Percentiles rank a stretch among this genome's conserved stretches.
These are phyloP conservation scores for Caenorhabditis sp. DNA, from an alignment of 2,888 invertebrate genomes.

Conservation along the genomic window DNA sequence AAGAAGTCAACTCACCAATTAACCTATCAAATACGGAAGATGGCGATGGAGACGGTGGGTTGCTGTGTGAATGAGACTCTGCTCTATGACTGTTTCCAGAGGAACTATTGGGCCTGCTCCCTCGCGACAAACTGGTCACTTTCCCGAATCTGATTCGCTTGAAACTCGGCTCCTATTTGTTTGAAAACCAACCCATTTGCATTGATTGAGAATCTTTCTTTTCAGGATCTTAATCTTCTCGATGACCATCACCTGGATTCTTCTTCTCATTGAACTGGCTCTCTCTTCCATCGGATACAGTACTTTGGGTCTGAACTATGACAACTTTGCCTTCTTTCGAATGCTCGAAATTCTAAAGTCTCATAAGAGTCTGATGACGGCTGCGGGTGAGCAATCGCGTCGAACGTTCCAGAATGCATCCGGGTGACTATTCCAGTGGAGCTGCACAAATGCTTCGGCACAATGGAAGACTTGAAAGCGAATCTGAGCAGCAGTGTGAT, in stretches of 20 bases:
- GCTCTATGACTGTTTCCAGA: too few species aligned
- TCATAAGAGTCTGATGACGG: constrained; percentile 25
- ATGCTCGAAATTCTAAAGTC: constrained; percentile 42
- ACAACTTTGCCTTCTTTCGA: constrained; percentile 36
- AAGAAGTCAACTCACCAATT: too few species aligned
- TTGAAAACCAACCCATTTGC: too few species aligned
- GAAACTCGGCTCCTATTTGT: constrained; percentile 21
- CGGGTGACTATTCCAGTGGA: constrained; percentile 30
- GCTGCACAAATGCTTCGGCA: constrained; percentile 47
- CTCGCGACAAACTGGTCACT: constrained; percentile 31
- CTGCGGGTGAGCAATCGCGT: constrained; percentile 15
- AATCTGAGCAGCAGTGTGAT: constrained; percentile 46
- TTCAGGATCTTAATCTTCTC: constrained; percentile 25
- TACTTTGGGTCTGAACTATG: constrained; percentile 24
- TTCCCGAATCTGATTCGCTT: constrained; percentile 22
- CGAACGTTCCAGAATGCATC: background rate
- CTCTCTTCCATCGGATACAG: constrained; percentile 33
- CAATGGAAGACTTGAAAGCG: constrained; percentile 32
- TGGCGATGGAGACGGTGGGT: constrained; percentile 19
- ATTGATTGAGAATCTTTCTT: too few species aligned
- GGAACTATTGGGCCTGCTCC: constrained; percentile 34
- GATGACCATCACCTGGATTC: constrained; percentile 12
- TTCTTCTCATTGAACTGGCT: constrained; percentile 31
- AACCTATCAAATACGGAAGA: constrained; percentile 32
- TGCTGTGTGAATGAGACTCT: background rate